Evolutionary conservation across 2,113 vertebrate species (phyloP).

Genomic region (Leptocoma aspasia): DNA sequence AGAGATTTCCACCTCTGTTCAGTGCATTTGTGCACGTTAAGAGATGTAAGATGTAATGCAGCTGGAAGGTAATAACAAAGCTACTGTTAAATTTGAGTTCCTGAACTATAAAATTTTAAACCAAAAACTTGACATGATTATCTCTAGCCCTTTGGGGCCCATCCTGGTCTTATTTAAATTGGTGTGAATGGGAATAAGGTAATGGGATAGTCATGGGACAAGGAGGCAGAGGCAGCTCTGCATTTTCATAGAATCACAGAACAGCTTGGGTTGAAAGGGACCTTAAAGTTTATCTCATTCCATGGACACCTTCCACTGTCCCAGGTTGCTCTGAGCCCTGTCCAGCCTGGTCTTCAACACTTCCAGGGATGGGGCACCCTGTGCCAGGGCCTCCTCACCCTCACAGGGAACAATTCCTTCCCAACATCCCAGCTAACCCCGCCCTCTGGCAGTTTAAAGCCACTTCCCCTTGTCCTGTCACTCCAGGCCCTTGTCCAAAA

Average conservation of each 20-base stretch:
- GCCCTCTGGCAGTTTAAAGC: not conserved
- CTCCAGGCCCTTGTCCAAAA: not conserved
- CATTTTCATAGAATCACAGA: not conserved
- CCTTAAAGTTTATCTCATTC: not conserved
- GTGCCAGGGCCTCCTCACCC: not conserved
- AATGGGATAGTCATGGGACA: not conserved
- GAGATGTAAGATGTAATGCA: not conserved
- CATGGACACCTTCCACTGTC: not conserved
- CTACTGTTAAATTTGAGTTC: not conserved
- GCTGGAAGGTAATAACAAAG: not conserved
- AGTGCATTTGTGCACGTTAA: not conserved
- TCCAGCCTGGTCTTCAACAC: not conserved
- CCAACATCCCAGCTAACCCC: not conserved
- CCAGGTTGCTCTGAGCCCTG: rapidly evolving
- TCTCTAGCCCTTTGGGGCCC: not conserved
- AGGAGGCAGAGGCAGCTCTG: not conserved
- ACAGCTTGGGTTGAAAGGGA: not conserved
- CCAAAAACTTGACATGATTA: not conserved
- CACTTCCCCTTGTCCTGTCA: not conserved
- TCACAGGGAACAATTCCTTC: not conserved
- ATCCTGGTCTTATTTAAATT: not conserved
- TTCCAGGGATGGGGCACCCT: not conserved
- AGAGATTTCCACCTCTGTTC: not conserved
- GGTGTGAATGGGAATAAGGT: not conserved
- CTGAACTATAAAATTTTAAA: not conserved